These are phyloP conservation scores for Bellardia bayeri DNA, from an alignment of 2,888 invertebrate species.

Conservation along the genomic window DNA sequence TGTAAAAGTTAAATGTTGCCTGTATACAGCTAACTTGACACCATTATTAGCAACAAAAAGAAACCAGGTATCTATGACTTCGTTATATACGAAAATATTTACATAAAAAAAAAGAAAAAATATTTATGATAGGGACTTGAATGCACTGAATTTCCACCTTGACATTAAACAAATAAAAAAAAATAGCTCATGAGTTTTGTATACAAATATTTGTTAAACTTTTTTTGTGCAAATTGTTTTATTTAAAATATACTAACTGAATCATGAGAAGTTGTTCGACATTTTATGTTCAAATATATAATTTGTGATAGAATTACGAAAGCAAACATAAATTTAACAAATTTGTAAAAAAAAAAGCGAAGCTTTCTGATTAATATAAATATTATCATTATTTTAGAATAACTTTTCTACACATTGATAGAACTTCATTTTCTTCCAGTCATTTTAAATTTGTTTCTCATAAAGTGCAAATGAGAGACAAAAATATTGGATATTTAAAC, in stretches of 20 bases:
- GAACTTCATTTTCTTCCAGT: too few species aligned
- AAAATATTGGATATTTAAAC: too few species aligned
- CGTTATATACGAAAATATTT: conserved; percentile 4
- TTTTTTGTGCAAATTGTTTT: neutral
- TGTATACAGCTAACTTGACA: conserved; percentile 41
- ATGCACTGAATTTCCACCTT: conserved; percentile 9
- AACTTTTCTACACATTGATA: too few species aligned
- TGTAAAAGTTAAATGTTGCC: neutral
- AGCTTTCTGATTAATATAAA: too few species aligned
- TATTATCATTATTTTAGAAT: too few species aligned
- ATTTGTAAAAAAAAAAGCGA: too few species aligned
- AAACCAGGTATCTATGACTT: neutral
- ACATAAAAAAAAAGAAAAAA: neutral
- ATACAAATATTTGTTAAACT: neutral
- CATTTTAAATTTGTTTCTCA: too few species aligned
- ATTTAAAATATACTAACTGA: neutral
- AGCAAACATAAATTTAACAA: too few species aligned
- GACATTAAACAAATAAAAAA: conserved; percentile 30
- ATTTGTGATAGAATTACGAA: neutral
- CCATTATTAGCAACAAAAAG: conserved; percentile 12
- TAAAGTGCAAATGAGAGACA: too few species aligned
- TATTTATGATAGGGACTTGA: neutral
- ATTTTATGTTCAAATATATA: neutral
- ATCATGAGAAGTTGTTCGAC: neutral
- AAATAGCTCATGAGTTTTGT: neutral